These are phyloP conservation scores for Crotalus tigris DNA, from an alignment of 2,113 vertebrate species.

Conservation along the genomic window DNA sequence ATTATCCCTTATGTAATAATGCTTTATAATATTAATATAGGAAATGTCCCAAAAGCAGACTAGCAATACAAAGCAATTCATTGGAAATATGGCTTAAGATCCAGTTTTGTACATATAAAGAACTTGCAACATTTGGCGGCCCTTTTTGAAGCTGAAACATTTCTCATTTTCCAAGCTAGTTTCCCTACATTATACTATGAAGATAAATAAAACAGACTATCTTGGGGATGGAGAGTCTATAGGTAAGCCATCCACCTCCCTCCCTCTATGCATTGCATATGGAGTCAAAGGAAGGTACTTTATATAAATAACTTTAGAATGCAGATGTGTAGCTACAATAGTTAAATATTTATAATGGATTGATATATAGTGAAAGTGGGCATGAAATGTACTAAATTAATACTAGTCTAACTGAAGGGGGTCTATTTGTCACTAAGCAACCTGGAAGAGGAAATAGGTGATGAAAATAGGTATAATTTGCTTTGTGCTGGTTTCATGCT, in stretches of 20 bases:
- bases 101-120: background rate
- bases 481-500: background rate
- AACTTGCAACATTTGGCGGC: background rate
- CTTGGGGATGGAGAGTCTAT: background rate
- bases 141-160: background rate
- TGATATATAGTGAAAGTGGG: slow-evolving; percentile 24
- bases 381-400: slow-evolving; percentile 27
- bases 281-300: background rate
- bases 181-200: background rate
- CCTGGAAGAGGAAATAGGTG: slow-evolving; percentile 10
- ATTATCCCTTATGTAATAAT: background rate
- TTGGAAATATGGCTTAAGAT: background rate
- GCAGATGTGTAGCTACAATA: slow-evolving; percentile 44
- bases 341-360: slow-evolving; percentile 45
- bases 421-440: slow-evolving; percentile 30
- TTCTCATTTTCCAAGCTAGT: background rate
- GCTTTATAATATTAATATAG: background rate
- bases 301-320: background rate
- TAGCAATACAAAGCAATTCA: background rate
- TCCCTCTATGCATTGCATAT: background rate
- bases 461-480: slow-evolving; percentile 18
- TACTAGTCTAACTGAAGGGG: slow-evolving; percentile 17
- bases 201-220: background rate
- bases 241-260: background rate
- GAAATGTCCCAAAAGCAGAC: background rate